phyloP scores from a whole-genome alignment of 2,797 vertebrate species.

The Gymnocypris eckloni region DNA sequence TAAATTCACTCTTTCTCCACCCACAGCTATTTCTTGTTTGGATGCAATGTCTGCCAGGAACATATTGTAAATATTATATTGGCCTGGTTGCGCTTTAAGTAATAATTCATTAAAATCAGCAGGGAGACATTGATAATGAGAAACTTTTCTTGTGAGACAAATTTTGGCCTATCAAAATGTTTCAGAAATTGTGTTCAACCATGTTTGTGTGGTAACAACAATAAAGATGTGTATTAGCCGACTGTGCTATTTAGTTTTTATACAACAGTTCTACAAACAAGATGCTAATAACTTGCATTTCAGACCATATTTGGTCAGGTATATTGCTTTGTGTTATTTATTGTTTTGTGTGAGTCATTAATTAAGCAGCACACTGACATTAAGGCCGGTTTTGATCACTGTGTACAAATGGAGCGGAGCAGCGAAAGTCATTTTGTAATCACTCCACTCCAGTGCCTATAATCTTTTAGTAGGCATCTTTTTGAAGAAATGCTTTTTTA shows the following conservation, averaged over 20 bases:
- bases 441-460: not conserved
- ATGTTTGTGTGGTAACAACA: not conserved
- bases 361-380: not conserved
- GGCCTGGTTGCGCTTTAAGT: conserved; percentile 7
- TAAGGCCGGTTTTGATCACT: not conserved
- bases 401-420: not conserved
- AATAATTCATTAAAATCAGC: not conserved
- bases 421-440: not conserved
- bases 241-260: not conserved
- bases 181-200: not conserved
- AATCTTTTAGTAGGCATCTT: too few species aligned
- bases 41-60: not conserved
- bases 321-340: too few species aligned
- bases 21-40: not conserved
- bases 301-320: not conserved
- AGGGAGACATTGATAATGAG: not conserved
- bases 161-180: not conserved
- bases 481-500: too few species aligned
- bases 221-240: not conserved
- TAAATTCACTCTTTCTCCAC: not conserved
- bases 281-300: not conserved
- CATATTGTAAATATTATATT: conserved; percentile 21
- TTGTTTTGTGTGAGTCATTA: not conserved
- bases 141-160: not conserved
- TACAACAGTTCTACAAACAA: not conserved